phyloP scores from a whole-genome alignment of 2,113 vertebrate genomes.

The Callipepla squamata region DNA sequence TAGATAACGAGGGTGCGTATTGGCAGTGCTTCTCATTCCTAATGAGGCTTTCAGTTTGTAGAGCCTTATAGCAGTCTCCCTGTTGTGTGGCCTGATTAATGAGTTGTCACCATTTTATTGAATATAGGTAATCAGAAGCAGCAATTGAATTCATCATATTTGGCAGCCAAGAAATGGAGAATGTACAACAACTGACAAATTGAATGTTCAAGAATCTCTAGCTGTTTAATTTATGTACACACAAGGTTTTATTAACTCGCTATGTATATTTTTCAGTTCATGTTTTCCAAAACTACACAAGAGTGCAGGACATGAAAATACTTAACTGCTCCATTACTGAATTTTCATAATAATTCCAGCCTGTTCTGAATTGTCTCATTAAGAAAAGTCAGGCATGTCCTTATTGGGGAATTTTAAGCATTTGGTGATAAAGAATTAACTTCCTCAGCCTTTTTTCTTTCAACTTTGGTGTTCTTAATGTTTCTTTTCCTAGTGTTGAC shows the following conservation, averaged over 20 bases:
- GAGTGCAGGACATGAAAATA: neutral
- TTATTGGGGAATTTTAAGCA: constrained; percentile 37
- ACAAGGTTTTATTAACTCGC: neutral
- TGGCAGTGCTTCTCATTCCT: constrained; percentile 6
- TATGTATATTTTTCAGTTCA: neutral
- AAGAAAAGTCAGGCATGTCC: constrained; percentile 18
- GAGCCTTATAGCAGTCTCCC: neutral
- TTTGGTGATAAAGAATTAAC: constrained; percentile 43
- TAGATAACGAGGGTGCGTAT: constrained; percentile 16
- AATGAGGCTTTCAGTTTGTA: constrained; percentile 45
- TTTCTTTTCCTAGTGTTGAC: constrained; percentile 14
- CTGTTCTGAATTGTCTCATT: neutral
- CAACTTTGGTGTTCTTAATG: neutral
- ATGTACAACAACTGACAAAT: constrained; percentile 35
- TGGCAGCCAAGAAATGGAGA: constrained; percentile 38
- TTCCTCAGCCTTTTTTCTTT: constrained; percentile 8
- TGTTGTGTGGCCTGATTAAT: constrained; percentile 46
- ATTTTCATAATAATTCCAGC: constrained; percentile 16
- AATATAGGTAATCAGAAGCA: constrained; percentile 22
- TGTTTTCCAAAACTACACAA: neutral
- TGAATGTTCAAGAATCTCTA: neutral
- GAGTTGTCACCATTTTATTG: constrained; percentile 52
- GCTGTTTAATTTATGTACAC: constrained; percentile 2
- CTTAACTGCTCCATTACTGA: neutral
- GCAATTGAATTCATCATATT: neutral